A percentile compares a stretch with the other conserved stretches of the same genome.
Conservation (phyloP, 2,113 vertebrate species). For the Struthidea cinerea region DNA sequence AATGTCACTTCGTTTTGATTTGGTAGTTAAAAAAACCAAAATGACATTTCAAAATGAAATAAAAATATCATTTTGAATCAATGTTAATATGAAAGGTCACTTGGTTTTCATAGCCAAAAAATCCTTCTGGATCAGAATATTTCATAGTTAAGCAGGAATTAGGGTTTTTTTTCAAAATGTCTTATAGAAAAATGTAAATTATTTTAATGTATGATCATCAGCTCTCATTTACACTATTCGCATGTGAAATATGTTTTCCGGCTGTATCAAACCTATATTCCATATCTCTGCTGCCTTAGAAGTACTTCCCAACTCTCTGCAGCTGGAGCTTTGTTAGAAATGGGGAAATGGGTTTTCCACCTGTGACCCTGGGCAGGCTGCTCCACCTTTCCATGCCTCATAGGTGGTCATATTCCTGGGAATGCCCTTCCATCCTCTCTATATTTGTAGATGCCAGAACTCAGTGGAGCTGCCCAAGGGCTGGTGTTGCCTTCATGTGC, state of each 20-base stretch:
- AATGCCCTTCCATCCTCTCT: background rate
- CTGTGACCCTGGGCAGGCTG: background rate
- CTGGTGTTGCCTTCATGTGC: fast-evolving
- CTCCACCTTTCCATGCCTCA: fast-evolving
- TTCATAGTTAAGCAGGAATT: background rate
- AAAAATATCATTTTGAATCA: slow-evolving; percentile 37
- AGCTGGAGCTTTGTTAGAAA: background rate
- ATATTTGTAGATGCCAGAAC: fast-evolving
- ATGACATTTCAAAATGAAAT: slow-evolving; percentile 44
- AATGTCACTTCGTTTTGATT: slow-evolving; percentile 24
- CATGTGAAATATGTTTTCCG: background rate
- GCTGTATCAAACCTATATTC: background rate
- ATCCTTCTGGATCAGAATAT: background rate
- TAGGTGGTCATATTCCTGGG: fast-evolving
- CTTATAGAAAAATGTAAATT: background rate
- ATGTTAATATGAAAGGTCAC: slow-evolving; percentile 37
- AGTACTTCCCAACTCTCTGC: background rate
- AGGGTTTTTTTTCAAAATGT: background rate
- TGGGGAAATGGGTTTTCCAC: fast-evolving
- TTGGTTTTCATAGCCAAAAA: slow-evolving; percentile 10
- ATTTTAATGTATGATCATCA: background rate
- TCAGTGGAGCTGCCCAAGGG: fast-evolving
- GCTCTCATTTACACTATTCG: background rate
- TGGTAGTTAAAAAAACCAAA: background rate
- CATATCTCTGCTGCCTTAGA: background rate